phyloP scores from a whole-genome alignment of 2,113 vertebrate species.

The Pantherophis guttatus region DNA sequence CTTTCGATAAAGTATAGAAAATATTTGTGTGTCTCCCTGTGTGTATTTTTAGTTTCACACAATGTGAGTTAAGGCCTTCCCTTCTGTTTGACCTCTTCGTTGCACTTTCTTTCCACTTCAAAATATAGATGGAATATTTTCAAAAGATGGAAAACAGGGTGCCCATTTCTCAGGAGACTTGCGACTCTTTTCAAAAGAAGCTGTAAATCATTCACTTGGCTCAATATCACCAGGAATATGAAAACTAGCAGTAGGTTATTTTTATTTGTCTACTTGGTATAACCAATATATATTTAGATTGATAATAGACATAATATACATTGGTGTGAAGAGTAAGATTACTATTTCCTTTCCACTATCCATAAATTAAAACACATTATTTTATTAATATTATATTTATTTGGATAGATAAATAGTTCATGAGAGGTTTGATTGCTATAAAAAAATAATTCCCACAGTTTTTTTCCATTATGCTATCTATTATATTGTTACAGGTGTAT shows the following conservation, averaged over 20 bases:
- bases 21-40: neutral
- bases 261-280: neutral
- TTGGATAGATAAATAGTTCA: constrained; percentile 9
- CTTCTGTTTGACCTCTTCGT: neutral
- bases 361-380: constrained; percentile 22
- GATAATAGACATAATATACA: neutral
- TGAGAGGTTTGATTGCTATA: constrained; percentile 31
- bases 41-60: neutral
- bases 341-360: neutral
- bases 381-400: constrained; percentile 30
- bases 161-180: neutral
- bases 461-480: constrained; percentile 36
- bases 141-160: neutral
- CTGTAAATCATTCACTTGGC: neutral
- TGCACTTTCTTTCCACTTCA: neutral
- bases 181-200: neutral
- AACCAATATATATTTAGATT: neutral
- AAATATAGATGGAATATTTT: neutral
- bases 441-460: constrained; percentile 28
- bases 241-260: neutral
- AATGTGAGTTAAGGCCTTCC: neutral
- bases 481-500: constrained; percentile 35
- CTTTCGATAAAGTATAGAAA: neutral
- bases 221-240: neutral
- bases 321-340: neutral